Percentiles rank a stretch among this genome's conserved stretches.
Conservation (phyloP, 2,888 invertebrate species). For the Tetranychus piercei region DNA sequence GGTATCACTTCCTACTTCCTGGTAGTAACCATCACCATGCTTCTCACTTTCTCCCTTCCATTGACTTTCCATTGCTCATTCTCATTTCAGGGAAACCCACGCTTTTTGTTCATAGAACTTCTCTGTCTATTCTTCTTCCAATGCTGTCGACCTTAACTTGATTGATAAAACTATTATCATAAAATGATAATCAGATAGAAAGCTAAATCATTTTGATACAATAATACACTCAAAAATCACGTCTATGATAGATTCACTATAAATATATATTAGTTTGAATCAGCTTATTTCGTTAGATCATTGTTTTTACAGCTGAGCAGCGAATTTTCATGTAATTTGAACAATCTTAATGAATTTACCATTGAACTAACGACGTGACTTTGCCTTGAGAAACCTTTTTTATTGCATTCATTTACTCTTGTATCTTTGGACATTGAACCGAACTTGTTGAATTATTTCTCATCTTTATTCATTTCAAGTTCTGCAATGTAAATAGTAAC, state of each 20-base stretch:
- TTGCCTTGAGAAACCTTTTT: neutral
- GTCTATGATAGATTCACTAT: no score
- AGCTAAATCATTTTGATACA: neutral
- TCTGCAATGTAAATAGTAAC: no score
- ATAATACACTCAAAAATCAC: no score
- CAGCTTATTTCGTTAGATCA: neutral
- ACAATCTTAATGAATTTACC: no score
- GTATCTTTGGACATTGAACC: neutral
- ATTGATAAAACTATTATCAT: neutral
- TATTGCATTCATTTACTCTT: neutral
- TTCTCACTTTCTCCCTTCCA: neutral
- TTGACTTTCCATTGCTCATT: neutral
- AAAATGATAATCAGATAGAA: neutral
- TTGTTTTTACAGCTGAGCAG: neutral
- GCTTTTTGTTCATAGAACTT: neutral
- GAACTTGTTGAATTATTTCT: neutral
- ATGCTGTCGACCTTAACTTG: neutral
- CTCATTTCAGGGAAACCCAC: slow-evolving; percentile 2
- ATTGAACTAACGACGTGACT: no score
- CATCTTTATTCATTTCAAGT: neutral
- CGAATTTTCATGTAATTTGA: neutral
- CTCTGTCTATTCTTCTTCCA: neutral
- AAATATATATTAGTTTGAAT: neutral
- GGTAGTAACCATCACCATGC: neutral
- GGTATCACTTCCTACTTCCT: slow-evolving; percentile 1